A percentile compares a stretch with the other conserved stretches of the same genome.
Evolutionary conservation across 2,797 vertebrate genomes (phyloP).

Genomic region (Coreius guichenoti): DNA sequence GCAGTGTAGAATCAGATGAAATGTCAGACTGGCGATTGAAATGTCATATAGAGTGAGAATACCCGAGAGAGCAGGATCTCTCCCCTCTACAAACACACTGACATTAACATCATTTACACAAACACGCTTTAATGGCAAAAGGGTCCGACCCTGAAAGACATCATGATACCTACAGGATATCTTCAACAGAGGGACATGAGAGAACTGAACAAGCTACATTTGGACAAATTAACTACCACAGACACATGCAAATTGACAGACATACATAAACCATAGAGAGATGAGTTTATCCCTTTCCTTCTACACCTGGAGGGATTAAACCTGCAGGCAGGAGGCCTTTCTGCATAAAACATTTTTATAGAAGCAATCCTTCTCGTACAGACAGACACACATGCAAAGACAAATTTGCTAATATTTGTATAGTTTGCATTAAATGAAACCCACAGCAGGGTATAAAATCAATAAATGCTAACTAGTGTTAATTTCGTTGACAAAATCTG

Average conservation of each 20-base stretch:
- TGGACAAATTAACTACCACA: conserved; percentile 7
- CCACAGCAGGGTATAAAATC: not conserved
- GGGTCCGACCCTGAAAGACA: not conserved
- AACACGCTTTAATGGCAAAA: conserved; percentile 16
- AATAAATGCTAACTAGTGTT: not conserved
- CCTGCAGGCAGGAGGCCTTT: not conserved
- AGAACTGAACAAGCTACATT: conserved; percentile 4
- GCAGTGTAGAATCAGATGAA: conserved; percentile 49
- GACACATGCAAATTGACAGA: conserved; percentile 13
- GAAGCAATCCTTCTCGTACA: not conserved
- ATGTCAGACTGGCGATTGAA: conserved; percentile 58
- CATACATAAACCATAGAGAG: not conserved
- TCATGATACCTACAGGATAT: not conserved
- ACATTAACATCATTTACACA: conserved; percentile 41
- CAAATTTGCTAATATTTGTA: not conserved
- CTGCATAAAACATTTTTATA: conserved; percentile 2
- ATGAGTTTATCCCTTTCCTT: conserved; percentile 3
- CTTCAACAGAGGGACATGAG: not conserved
- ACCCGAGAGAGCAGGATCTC: conserved; percentile 31
- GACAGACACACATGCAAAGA: not conserved
- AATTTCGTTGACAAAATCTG: not conserved
- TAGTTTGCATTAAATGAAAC: too few species aligned
- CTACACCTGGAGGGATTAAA: conserved; percentile 5
- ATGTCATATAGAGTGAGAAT: conserved; percentile 53
- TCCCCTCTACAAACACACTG: conserved; percentile 24